Evolutionary conservation across 2,113 vertebrate species (phyloP), one percentile per base, ranked within the genome.

Genomic region (Phrynosoma blainvillii): DNA sequence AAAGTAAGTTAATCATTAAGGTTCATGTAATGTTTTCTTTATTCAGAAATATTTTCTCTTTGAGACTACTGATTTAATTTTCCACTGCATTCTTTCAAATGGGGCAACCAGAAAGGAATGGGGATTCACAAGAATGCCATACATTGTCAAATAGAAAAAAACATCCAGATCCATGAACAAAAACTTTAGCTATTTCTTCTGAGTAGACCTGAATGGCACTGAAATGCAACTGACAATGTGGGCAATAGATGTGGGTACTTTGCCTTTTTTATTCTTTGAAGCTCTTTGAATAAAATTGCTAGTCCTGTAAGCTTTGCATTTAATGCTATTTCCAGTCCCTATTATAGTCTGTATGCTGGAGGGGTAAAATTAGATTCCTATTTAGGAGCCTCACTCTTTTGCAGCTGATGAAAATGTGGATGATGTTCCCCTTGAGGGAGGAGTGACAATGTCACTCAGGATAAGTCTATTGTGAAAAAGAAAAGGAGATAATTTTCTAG

Each of bases 401-500:
- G 52, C 66, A 83, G 27, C 66, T 36, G 23, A 82, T 59, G 89
- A 62, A 83, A 86, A 89, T 79, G 84, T 62, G 36, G 36, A 71
- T n/a, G 36, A 71, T n/a, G 30, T 16, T 81, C 86, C 77, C 76
- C 65, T 86, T 78, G 85, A 66, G 66, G 85, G 12, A 82, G 79
- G 47, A 80, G 66, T 89, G 66, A 40, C 84, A 52, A 40, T 82
- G 47, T 71, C 30, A 85, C 70, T 76, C 27, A 85, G 52, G 8
- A 89, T 70, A 54, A 84, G 56, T 65, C 77, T 90, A 88, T 77
- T 90, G 82, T 78, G 5, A 36, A 85, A 90, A 87, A 80, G 21
- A 77, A 90, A 90, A 21, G 4, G 47, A 1, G 12, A 70, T 87
- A 52, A 91, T 90, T 91, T 94, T 36, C 88, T 82, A 47, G 14